Evolutionary conservation across 2,888 invertebrate genomes (phyloP).

Genomic region (Rhagium mordax): DNA sequence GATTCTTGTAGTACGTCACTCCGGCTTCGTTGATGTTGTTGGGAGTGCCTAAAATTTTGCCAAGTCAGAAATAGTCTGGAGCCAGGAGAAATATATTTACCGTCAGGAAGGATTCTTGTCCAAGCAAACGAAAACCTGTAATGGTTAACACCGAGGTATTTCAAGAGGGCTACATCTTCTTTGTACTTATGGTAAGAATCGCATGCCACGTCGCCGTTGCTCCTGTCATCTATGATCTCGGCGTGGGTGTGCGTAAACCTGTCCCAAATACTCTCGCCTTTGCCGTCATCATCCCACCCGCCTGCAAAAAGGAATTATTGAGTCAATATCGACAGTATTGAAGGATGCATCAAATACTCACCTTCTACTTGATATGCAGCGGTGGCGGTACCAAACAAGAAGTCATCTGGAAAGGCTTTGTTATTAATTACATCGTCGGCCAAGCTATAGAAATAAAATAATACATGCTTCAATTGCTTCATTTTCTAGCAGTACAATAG

Average conservation of each 20-base stretch:
- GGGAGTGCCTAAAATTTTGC: slow-evolving; percentile 35
- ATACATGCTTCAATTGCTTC: too few species aligned
- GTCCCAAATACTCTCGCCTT: slow-evolving; percentile 72
- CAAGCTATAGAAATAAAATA: slow-evolving; percentile 15
- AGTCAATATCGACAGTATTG: too few species aligned
- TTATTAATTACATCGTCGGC: slow-evolving; percentile 35
- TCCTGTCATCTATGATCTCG: slow-evolving; percentile 70
- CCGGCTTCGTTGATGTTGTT: slow-evolving; percentile 70
- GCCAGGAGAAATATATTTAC: too few species aligned
- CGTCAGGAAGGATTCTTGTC: slow-evolving; percentile 72
- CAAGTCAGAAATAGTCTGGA: too few species aligned
- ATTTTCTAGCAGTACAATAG: too few species aligned
- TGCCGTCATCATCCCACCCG: slow-evolving; percentile 66
- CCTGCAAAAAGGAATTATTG: slow-evolving; percentile 44
- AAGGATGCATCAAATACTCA: too few species aligned
- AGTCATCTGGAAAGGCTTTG: slow-evolving; percentile 50
- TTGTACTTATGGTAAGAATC: slow-evolving; percentile 79
- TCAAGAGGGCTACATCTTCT: slow-evolving; percentile 75
- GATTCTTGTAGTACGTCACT: slow-evolving; percentile 49
- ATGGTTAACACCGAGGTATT: slow-evolving; percentile 72
- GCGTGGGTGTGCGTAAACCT: slow-evolving; percentile 69
- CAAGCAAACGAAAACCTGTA: slow-evolving; percentile 69
- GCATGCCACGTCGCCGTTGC: slow-evolving; percentile 77
- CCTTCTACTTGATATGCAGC: slow-evolving; percentile 61
- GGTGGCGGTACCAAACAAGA: slow-evolving; percentile 55